phyloP scores from a whole-genome alignment of 2,888 invertebrate genomes.

The Cephonodes hylas region DNA sequence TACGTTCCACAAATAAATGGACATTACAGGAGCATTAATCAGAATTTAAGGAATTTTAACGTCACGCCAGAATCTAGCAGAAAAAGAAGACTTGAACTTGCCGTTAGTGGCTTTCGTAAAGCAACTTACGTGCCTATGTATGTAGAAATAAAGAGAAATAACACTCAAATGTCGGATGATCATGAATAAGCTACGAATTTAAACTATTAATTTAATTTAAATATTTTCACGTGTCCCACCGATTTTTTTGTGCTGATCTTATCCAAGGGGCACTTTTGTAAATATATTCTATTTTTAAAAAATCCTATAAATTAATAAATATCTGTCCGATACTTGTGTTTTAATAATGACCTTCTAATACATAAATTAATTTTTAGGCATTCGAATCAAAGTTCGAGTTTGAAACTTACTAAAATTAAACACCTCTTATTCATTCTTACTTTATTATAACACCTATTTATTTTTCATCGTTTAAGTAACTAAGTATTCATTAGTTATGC shows the following conservation, averaged over 20 bases:
- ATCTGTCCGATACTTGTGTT: background rate
- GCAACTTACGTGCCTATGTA: constrained; percentile 57
- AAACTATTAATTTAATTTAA: no score
- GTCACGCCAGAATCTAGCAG: constrained; percentile 51
- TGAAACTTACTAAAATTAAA: no score
- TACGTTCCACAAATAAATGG: constrained; percentile 71
- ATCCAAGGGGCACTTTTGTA: constrained; percentile 33
- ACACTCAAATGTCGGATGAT: constrained; percentile 29
- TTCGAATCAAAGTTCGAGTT: no score
- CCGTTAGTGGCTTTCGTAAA: constrained; percentile 45
- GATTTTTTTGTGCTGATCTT: constrained; percentile 24
- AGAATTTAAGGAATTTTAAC: constrained; percentile 43
- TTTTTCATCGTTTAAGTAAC: no score
- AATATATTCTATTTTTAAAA: constrained; percentile 23
- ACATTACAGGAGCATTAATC: constrained; percentile 61
- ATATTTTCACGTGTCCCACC: constrained; percentile 36
- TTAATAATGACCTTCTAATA: no score
- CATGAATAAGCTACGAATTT: constrained; percentile 9
- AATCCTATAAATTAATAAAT: background rate
- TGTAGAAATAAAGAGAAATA: constrained; percentile 65
- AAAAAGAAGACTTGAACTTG: constrained; percentile 55
- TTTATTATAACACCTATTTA: no score
- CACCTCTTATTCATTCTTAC: no score
- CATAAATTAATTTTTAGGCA: no score
- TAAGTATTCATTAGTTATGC: no score